A percentile compares a stretch with the other conserved stretches of the same genome.
Evolutionary conservation across 2,113 vertebrate species (phyloP).

Genomic region (Dipodomys ordii): DNA sequence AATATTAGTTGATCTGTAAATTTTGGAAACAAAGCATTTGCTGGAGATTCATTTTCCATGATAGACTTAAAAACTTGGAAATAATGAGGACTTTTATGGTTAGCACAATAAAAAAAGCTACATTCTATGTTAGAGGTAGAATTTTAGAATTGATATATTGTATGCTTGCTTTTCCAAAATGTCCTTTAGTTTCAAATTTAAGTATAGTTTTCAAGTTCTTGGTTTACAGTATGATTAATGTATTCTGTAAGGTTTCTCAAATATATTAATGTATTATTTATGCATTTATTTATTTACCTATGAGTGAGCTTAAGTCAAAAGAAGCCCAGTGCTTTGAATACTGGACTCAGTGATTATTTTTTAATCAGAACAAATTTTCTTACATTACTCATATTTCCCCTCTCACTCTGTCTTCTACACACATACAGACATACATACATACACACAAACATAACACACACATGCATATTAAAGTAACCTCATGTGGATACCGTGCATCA

Average conservation of each 20-base stretch:
- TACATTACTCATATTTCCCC: constrained; percentile 14
- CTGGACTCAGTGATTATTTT: constrained; percentile 7
- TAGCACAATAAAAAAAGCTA: background rate
- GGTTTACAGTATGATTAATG: constrained; percentile 53
- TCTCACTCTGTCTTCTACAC: background rate
- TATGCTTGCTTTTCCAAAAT: constrained; percentile 57
- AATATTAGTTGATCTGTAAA: constrained; percentile 54
- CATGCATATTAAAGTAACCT: background rate
- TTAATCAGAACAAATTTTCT: constrained; percentile 44
- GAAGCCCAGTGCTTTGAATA: constrained; percentile 44
- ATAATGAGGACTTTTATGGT: constrained; percentile 37
- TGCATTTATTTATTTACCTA: constrained; percentile 49
- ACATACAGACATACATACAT: background rate
- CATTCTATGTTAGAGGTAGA: constrained; percentile 5
- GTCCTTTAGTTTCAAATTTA: constrained; percentile 55
- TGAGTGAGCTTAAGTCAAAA: constrained; percentile 40
- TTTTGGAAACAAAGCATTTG: constrained; percentile 55
- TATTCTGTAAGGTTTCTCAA: constrained; percentile 49
- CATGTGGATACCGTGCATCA: background rate
- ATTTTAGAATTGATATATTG: constrained; percentile 39
- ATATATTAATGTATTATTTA: constrained; percentile 41
- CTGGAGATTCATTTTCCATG: constrained; percentile 61
- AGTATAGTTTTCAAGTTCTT: constrained; percentile 42
- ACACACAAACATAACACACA: background rate
- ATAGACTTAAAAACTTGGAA: constrained; percentile 57